These are phyloP conservation scores for Sturnus vulgaris DNA, from an alignment of 2,113 vertebrate species.

Conservation along the genomic window DNA sequence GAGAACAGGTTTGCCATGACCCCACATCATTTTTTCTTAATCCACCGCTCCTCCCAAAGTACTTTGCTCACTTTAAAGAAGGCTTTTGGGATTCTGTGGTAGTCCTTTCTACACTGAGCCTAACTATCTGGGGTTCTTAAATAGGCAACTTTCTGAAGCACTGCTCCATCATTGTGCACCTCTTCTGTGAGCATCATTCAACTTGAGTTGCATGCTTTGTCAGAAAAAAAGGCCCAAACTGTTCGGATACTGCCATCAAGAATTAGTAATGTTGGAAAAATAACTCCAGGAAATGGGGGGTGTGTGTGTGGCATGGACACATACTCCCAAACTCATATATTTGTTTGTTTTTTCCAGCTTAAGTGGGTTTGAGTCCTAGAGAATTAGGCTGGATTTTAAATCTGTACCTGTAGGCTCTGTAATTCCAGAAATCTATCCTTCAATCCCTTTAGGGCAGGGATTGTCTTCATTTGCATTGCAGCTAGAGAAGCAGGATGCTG, in stretches of 20 bases:
- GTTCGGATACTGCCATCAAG: neutral
- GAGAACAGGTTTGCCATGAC: neutral
- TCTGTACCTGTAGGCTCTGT: neutral
- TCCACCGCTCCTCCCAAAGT: neutral
- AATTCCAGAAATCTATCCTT: neutral
- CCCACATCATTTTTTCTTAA: neutral
- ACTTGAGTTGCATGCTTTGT: accelerated
- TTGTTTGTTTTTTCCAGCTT: neutral
- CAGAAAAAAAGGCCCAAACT: neutral
- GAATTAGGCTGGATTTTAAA: neutral
- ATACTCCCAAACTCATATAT: neutral
- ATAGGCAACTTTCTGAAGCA: neutral
- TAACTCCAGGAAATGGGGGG: neutral
- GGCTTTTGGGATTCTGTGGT: neutral
- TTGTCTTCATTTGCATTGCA: neutral
- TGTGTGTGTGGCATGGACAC: neutral
- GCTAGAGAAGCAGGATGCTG: neutral
- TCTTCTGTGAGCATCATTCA: neutral
- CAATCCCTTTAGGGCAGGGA: neutral
- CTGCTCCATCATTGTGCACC: neutral
- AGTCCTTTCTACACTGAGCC: neutral
- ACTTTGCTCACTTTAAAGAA: neutral
- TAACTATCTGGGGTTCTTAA: neutral
- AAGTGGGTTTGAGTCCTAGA: neutral
- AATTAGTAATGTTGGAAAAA: neutral